These are phyloP conservation scores for Alethe castanea DNA, from an alignment of 2,113 vertebrate genomes.

Conservation along the genomic window DNA sequence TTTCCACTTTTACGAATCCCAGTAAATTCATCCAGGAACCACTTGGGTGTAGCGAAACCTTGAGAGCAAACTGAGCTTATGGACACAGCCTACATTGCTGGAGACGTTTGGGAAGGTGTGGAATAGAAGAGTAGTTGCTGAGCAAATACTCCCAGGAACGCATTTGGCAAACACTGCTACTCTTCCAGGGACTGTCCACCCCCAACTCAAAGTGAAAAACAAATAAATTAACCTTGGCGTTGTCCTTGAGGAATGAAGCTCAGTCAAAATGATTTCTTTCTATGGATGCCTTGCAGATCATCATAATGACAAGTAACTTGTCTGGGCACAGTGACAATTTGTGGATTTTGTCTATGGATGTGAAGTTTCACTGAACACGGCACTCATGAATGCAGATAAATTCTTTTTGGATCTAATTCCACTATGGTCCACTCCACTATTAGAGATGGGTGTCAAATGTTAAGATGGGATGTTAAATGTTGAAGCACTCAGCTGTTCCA, in stretches of 20 bases:
- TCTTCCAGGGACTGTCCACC: slow-evolving; percentile 63
- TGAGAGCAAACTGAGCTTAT: background rate
- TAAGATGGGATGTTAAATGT: background rate
- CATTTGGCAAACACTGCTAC: slow-evolving; percentile 26
- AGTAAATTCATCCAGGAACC: background rate
- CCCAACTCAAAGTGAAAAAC: slow-evolving; percentile 47
- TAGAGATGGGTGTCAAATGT: background rate
- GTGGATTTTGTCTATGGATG: slow-evolving; percentile 57
- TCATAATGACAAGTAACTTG: slow-evolving; percentile 62
- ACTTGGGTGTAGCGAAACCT: background rate
- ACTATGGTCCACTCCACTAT: background rate
- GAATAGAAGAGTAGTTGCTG: background rate
- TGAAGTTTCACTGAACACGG: slow-evolving; percentile 48
- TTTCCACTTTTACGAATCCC: background rate
- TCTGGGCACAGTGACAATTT: slow-evolving; percentile 72
- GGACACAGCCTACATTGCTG: background rate
- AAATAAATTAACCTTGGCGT: slow-evolving; percentile 70
- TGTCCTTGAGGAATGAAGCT: slow-evolving; percentile 67
- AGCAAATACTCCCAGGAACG: background rate
- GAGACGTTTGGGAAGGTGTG: background rate
- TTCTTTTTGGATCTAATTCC: slow-evolving; percentile 44
- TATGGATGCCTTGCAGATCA: slow-evolving; percentile 60
- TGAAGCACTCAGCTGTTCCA: background rate
- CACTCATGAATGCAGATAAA: slow-evolving; percentile 38
- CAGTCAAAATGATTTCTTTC: slow-evolving; percentile 66